phyloP scores from a whole-genome alignment of 2,113 vertebrate species.

The Cephalopholis sonnerati region DNA sequence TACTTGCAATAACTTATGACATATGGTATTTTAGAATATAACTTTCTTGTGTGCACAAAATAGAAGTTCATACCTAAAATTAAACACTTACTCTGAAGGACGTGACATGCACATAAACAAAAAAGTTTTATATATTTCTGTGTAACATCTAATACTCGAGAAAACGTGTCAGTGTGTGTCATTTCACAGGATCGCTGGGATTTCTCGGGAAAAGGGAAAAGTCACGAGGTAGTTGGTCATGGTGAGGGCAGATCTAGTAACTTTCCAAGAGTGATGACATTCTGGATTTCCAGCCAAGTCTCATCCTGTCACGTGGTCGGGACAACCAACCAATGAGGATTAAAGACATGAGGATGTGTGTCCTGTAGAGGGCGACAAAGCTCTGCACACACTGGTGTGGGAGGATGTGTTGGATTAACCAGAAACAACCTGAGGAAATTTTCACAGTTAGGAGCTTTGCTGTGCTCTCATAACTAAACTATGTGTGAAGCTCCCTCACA shows the following conservation, averaged over 20 bases:
- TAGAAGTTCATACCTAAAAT: not conserved
- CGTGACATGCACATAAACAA: not conserved
- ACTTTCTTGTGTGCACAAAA: not conserved
- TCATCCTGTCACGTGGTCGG: slow-evolving; percentile 26
- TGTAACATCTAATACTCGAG: not conserved
- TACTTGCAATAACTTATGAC: not conserved
- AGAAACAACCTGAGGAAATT: not conserved
- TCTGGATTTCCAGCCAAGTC: not conserved
- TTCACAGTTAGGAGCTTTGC: not conserved
- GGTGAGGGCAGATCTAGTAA: slow-evolving; percentile 8
- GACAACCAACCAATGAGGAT: not conserved
- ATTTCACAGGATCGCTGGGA: accelerated
- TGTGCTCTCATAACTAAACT: not conserved
- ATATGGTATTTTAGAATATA: not conserved
- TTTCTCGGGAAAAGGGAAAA: not conserved
- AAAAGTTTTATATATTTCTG: not conserved
- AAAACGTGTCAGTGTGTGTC: not conserved
- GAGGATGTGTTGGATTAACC: not conserved
- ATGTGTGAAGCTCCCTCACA: not conserved
- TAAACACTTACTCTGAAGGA: not conserved
- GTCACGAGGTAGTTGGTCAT: not conserved
- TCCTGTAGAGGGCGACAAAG: slow-evolving; percentile 23
- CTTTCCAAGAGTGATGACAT: slow-evolving; percentile 60
- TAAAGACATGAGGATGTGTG: accelerated
- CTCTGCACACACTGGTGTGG: not conserved